These are phyloP conservation scores for Porites rus DNA, from an alignment of 92 coral and sea anemone genomes.

Conservation along the genomic window DNA sequence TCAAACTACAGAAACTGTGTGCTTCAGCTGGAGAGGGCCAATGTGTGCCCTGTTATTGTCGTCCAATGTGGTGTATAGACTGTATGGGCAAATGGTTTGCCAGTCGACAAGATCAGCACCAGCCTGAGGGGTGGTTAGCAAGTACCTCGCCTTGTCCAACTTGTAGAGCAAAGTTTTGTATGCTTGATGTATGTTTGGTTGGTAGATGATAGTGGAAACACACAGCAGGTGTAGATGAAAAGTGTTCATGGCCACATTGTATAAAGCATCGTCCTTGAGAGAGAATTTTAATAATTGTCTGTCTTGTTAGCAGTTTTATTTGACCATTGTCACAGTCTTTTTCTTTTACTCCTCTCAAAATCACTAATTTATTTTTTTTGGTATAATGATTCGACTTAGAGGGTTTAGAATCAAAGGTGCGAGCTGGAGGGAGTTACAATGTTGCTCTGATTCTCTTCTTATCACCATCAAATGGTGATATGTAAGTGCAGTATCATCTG, in stretches of 20 bases:
- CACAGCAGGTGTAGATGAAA: neutral
- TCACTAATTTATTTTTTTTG: no score
- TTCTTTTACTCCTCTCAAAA: no score
- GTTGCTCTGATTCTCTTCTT: no score
- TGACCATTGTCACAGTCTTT: no score
- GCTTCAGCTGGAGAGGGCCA: conserved; percentile 85
- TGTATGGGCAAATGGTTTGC: conserved; percentile 99
- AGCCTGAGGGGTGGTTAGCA: conserved; percentile 94
- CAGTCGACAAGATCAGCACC: conserved; percentile 93
- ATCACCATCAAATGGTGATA: no score
- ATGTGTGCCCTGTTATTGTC: conserved; percentile 91
- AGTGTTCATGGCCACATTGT: neutral
- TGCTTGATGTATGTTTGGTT: conserved; percentile 91
- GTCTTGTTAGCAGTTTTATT: no score
- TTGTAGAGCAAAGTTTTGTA: conserved; percentile 91
- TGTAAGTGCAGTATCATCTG: no score
- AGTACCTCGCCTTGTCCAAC: conserved; percentile 96
- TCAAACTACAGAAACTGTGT: conserved; percentile 94
- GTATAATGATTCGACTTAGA: no score
- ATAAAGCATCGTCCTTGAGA: neutral
- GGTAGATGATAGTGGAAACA: conserved; percentile 39
- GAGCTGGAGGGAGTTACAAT: no score
- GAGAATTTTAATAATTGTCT: no score
- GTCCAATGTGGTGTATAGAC: conserved; percentile 98
- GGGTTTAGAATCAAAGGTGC: no score